Conservation (phyloP, 1,140 invertebrate genomes). For the Anadara kagoshimensis region DNA sequence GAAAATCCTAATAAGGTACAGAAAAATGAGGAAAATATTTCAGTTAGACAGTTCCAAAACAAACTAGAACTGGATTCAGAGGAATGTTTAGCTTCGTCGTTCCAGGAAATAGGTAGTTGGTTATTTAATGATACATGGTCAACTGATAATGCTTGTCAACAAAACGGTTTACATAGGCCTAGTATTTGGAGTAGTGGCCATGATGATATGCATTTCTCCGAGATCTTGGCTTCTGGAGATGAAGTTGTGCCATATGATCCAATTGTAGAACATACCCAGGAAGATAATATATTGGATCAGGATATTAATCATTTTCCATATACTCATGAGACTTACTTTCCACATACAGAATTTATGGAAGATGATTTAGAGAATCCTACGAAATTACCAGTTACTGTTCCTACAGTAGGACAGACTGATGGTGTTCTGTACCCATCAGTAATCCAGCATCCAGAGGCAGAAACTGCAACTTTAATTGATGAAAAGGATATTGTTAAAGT, state of each 20-base stretch:
- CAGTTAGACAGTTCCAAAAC: too few relatives aligned
- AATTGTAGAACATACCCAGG: too few relatives aligned
- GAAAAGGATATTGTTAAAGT: conserved; percentile 35
- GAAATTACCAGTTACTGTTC: too few relatives aligned
- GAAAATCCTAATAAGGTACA: not conserved
- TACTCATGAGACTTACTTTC: too few relatives aligned
- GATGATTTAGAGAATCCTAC: too few relatives aligned
- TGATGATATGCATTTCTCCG: conserved; percentile 13
- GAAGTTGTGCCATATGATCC: too few relatives aligned
- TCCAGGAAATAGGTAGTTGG: not conserved
- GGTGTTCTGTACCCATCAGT: too few relatives aligned
- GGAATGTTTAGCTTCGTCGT: not conserved
- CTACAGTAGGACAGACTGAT: too few relatives aligned
- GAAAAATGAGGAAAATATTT: not conserved
- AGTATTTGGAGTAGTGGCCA: conserved; percentile 27
- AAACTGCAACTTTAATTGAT: not conserved
- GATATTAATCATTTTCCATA: too few relatives aligned
- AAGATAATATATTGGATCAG: too few relatives aligned
- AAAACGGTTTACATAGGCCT: not conserved
- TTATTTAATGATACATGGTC: not conserved
- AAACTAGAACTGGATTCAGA: too few relatives aligned
- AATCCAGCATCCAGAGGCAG: not conserved
- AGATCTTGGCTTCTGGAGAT: conserved; percentile 4
- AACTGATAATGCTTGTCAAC: not conserved
- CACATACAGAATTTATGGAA: too few relatives aligned